A percentile compares a stretch with the other conserved stretches of the same genome.
phyloP scores from a whole-genome alignment of 2,888 invertebrate species.

The Aplocera efformata region DNA sequence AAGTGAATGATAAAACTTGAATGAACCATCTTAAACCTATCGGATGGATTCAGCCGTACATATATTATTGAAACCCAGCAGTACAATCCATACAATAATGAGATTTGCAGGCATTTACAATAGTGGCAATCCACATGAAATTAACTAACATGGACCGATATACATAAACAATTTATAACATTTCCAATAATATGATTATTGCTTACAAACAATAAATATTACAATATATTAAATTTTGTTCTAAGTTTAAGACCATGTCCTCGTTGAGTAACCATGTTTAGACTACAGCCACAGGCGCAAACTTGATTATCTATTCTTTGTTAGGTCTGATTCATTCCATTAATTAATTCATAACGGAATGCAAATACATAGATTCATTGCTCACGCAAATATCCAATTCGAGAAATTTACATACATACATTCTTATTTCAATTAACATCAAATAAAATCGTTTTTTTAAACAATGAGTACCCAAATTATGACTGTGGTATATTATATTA shows the following conservation, averaged over 20 bases:
- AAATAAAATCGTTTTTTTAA: too few species aligned
- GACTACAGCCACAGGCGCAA: slow-evolving; percentile 1
- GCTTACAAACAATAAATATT: slow-evolving; percentile 26
- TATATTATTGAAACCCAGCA: not conserved
- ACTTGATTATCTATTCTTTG: too few species aligned
- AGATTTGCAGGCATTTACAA: slow-evolving; percentile 31
- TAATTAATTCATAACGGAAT: too few species aligned
- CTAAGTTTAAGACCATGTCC: slow-evolving; percentile 24
- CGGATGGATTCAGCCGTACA: too few species aligned
- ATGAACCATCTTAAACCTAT: too few species aligned
- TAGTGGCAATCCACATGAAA: slow-evolving; percentile 26
- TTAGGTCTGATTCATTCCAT: too few species aligned
- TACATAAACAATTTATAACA: slow-evolving; percentile 25
- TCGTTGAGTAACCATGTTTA: slow-evolving; percentile 18
- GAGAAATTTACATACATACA: too few species aligned
- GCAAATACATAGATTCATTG: too few species aligned
- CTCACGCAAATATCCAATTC: too few species aligned
- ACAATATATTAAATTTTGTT: slow-evolving; percentile 31
- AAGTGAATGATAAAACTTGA: too few species aligned
- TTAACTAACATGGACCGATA: slow-evolving; percentile 18
- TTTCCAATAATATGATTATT: slow-evolving; percentile 30
- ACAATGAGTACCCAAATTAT: not conserved
- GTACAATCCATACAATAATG: slow-evolving; percentile 24
- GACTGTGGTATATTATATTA: too few species aligned
- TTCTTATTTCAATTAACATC: too few species aligned